Conservation (phyloP, 2,113 vertebrate species). For the Ictidomys tridecemlineatus region DNA sequence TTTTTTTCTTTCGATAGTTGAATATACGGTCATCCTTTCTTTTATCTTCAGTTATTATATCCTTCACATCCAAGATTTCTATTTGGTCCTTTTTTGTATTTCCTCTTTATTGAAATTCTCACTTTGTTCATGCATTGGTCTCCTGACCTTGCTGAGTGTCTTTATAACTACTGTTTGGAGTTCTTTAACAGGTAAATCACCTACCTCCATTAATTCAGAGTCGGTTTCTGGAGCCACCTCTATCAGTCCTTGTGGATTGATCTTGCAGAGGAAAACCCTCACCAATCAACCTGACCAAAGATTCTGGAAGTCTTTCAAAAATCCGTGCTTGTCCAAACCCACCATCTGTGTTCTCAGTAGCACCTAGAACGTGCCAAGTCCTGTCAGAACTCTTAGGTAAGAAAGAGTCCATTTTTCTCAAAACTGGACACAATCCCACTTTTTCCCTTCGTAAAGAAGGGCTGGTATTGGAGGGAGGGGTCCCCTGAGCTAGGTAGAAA, state of each 20-base stretch:
- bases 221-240: not conserved
- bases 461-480: not conserved
- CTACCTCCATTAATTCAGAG: not conserved
- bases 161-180: not conserved
- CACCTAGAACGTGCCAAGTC: not conserved
- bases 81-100: not conserved
- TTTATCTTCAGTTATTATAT: not conserved
- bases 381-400: not conserved
- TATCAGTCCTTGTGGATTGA: not conserved
- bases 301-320: not conserved
- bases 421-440: not conserved
- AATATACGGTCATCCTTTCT: not conserved
- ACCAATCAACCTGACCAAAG: not conserved
- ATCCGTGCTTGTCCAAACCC: not conserved
- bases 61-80: not conserved
- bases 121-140: not conserved
- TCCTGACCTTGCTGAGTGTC: not conserved
- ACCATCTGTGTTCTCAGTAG: not conserved
- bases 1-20: not conserved
- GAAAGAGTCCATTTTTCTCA: not conserved
- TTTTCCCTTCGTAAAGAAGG: not conserved
- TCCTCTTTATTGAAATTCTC: not conserved
- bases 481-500: too few relatives aligned
- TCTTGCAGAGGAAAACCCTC: not conserved
- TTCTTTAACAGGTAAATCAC: not conserved